Percentiles rank a stretch among this genome's conserved stretches.
Conservation (phyloP, 1,140 invertebrate species). For the Drosophila paulistorum region DNA sequence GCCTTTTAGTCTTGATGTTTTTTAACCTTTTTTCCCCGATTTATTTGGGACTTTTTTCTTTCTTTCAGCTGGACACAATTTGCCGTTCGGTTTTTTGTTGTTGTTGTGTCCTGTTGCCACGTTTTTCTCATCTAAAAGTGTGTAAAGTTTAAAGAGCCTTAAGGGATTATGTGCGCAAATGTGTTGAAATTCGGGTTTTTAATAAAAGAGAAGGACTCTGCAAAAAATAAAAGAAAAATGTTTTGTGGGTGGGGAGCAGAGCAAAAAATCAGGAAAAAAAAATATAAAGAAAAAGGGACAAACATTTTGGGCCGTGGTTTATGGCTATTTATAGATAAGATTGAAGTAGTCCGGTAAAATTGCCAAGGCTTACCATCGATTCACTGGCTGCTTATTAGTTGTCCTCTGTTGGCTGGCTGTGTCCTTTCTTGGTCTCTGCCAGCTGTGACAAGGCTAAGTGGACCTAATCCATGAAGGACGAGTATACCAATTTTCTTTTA, state of each 20-base stretch:
- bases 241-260: background rate
- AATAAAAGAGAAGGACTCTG: slow-evolving; percentile 48
- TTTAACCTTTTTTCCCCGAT: slow-evolving; percentile 69
- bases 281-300: slow-evolving; percentile 51
- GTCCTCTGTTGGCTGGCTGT: slow-evolving; percentile 28
- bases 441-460: slow-evolving; percentile 75
- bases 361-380: slow-evolving; percentile 48
- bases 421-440: slow-evolving; percentile 32
- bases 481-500: slow-evolving; percentile 61
- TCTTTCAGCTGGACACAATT: slow-evolving; percentile 19
- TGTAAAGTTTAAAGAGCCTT: slow-evolving; percentile 83
- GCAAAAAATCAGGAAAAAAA: slow-evolving; percentile 23
- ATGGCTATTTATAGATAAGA: slow-evolving; percentile 80
- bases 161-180: slow-evolving; percentile 81
- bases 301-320: slow-evolving; percentile 63
- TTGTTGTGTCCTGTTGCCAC: slow-evolving; percentile 23
- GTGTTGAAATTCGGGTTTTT: slow-evolving; percentile 76
- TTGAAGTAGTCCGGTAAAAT: slow-evolving; percentile 40
- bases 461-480: slow-evolving; percentile 52
- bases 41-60: slow-evolving; percentile 45
- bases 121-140: slow-evolving; percentile 70
- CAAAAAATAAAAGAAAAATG: slow-evolving; percentile 38
- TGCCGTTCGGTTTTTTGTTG: slow-evolving; percentile 26
- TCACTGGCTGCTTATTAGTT: slow-evolving; percentile 72
- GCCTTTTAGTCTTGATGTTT: slow-evolving; percentile 78